Evolutionary conservation across 2,113 vertebrate genomes (phyloP).

Genomic region (Holacanthus passer): DNA sequence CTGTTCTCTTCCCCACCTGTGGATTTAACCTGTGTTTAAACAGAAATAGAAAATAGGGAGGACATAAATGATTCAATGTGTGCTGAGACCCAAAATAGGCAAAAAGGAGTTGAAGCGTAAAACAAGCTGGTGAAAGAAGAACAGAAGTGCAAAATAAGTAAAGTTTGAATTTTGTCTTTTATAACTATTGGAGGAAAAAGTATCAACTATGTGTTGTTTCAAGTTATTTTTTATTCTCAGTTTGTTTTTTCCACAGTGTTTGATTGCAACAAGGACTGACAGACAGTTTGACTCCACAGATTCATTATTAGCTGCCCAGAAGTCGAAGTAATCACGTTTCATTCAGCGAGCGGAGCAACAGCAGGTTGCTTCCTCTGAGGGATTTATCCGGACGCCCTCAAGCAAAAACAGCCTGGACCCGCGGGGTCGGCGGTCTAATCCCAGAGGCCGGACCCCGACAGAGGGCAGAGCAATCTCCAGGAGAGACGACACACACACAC

Average conservation of each 20-base stretch:
- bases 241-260: not conserved
- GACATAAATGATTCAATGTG: too few relatives aligned
- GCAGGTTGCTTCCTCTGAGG: conserved; percentile 31
- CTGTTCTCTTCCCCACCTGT: too few relatives aligned
- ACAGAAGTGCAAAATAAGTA: not conserved
- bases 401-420: conserved; percentile 6
- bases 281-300: too few relatives aligned
- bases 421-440: conserved; percentile 47
- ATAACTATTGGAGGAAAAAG: too few relatives aligned
- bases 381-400: conserved; percentile 24
- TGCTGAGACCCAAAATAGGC: too few relatives aligned
- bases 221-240: not conserved
- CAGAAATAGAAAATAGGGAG: too few relatives aligned
- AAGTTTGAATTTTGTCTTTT: not conserved
- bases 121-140: not conserved
- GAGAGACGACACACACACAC: conserved; percentile 46
- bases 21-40: too few relatives aligned
- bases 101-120: not conserved
- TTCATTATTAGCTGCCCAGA: not conserved
- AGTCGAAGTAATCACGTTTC: conserved; percentile 18
- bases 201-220: too few relatives aligned
- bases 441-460: conserved; percentile 46
- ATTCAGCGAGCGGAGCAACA: conserved; percentile 14
- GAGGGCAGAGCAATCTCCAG: conserved; percentile 59
- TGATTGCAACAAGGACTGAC: not conserved